These are phyloP conservation scores for Holcopasites calliopsidis DNA, from an alignment of 1,140 invertebrate genomes.

Conservation along the genomic window DNA sequence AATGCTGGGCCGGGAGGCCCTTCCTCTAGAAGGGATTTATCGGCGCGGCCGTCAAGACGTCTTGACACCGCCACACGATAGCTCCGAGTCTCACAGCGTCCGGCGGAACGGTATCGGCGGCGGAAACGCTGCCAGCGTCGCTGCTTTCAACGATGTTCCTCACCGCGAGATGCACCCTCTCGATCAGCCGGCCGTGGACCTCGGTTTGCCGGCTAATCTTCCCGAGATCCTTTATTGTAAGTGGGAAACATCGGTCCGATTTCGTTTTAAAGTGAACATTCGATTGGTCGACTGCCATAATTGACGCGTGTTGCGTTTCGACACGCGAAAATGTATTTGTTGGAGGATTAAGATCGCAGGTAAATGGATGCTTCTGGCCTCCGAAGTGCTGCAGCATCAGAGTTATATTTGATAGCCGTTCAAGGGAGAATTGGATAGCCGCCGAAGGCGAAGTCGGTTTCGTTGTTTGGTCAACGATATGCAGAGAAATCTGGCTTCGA, in stretches of 20 bases:
- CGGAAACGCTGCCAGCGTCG: slow-evolving; percentile 22
- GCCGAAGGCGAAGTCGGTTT: too few relatives aligned
- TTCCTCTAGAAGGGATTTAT: slow-evolving; percentile 65
- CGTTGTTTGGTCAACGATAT: too few relatives aligned
- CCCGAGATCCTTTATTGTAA: slow-evolving; percentile 88
- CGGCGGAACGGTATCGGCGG: slow-evolving; percentile 30
- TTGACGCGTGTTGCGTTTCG: background rate
- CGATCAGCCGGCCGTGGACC: slow-evolving; percentile 79
- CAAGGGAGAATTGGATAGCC: too few relatives aligned
- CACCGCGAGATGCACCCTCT: slow-evolving; percentile 78
- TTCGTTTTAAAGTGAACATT: background rate
- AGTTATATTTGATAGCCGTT: too few relatives aligned
- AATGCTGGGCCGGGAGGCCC: slow-evolving; percentile 69
- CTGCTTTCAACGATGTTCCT: slow-evolving; percentile 41
- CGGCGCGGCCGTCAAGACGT: slow-evolving; percentile 66
- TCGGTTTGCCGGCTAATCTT: slow-evolving; percentile 77
- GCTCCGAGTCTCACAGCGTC: slow-evolving; percentile 70
- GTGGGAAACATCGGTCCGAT: slow-evolving; percentile 65
- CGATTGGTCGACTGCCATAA: background rate
- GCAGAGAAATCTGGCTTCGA: too few relatives aligned
- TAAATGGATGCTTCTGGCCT: background rate
- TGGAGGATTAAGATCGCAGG: too few relatives aligned
- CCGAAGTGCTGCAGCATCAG: background rate
- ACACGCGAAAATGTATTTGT: too few relatives aligned
- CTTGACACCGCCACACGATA: slow-evolving; percentile 76